Conservation (phyloP, 2,113 vertebrate genomes). For the Gymnocephalus cernua region DNA sequence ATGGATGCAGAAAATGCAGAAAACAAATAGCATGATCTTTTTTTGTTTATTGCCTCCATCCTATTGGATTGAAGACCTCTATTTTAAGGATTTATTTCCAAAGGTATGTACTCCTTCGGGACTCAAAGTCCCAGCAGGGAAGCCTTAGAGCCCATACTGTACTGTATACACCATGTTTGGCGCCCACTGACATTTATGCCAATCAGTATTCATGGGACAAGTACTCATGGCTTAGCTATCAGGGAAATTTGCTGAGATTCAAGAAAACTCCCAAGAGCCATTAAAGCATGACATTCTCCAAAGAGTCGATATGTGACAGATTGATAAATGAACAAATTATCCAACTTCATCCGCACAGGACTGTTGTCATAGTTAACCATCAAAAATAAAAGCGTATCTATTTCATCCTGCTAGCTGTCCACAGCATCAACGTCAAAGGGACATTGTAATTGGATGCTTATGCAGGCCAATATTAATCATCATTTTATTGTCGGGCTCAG, state of each 20-base stretch:
- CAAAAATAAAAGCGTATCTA: slow-evolving; percentile 77
- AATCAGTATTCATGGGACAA: slow-evolving; percentile 67
- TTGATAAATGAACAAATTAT: slow-evolving; percentile 84
- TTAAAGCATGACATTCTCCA: slow-evolving; percentile 64
- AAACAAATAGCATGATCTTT: neutral
- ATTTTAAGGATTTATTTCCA: slow-evolving; percentile 3
- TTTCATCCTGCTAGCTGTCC: slow-evolving; percentile 70
- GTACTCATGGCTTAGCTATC: slow-evolving; percentile 40
- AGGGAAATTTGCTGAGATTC: slow-evolving; percentile 72
- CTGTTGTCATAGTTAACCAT: slow-evolving; percentile 74
- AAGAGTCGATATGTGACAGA: slow-evolving; percentile 75
- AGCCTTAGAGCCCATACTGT: neutral
- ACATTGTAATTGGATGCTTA: slow-evolving; percentile 77
- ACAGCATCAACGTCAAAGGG: slow-evolving; percentile 78
- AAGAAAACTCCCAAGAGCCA: slow-evolving; percentile 61
- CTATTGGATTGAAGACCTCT: neutral
- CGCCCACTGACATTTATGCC: slow-evolving; percentile 41
- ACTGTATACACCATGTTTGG: neutral
- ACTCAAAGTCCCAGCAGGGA: neutral
- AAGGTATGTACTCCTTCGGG: neutral
- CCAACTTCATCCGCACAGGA: slow-evolving; percentile 49
- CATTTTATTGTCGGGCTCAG: slow-evolving; percentile 80
- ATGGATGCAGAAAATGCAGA: neutral
- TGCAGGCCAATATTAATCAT: slow-evolving; percentile 81
- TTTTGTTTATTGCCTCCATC: neutral